A percentile compares a stretch with the other conserved stretches of the same genome.
These are phyloP conservation scores for Drosophila nr. perissopoda DNA, from an alignment of 2,888 invertebrate genomes.

Conservation along the genomic window DNA sequence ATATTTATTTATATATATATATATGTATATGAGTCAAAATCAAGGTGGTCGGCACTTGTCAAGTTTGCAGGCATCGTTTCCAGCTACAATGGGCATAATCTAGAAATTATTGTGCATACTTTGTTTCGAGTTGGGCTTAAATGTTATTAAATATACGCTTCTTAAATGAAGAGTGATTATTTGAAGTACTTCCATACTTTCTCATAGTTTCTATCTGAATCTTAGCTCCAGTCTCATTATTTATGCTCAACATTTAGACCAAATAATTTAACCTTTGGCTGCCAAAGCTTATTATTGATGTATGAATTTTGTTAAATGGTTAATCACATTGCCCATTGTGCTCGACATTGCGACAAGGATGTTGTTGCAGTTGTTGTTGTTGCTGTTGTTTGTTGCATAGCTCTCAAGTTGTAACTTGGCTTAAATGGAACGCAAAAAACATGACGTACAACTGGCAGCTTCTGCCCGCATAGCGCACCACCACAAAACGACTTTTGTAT, in stretches of 20 bases:
- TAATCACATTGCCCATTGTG: constrained; percentile 29
- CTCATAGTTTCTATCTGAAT: background rate
- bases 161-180: too few species aligned
- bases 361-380: constrained; percentile 12
- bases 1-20: too few species aligned
- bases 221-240: background rate
- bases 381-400: constrained; percentile 15
- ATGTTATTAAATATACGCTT: too few species aligned
- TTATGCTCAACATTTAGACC: background rate
- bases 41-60: constrained; percentile 71
- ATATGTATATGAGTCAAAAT: constrained; percentile 40
- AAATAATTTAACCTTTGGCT: background rate
- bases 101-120: background rate
- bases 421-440: constrained; percentile 57
- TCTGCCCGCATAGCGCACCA: constrained; percentile 71
- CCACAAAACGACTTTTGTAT: constrained; percentile 46
- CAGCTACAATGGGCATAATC: constrained; percentile 15
- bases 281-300: background rate
- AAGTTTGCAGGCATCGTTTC: constrained; percentile 20
- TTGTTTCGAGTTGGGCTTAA: background rate
- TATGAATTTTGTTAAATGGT: background rate
- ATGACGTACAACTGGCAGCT: constrained; percentile 69
- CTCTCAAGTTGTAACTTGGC: constrained; percentile 46
- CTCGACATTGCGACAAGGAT: constrained; percentile 30
- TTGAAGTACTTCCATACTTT: background rate